Evolutionary conservation across 1,140 invertebrate genomes (phyloP), one percentile per base, ranked within the genome.

Genomic region (Heterodera schachtii): DNA sequence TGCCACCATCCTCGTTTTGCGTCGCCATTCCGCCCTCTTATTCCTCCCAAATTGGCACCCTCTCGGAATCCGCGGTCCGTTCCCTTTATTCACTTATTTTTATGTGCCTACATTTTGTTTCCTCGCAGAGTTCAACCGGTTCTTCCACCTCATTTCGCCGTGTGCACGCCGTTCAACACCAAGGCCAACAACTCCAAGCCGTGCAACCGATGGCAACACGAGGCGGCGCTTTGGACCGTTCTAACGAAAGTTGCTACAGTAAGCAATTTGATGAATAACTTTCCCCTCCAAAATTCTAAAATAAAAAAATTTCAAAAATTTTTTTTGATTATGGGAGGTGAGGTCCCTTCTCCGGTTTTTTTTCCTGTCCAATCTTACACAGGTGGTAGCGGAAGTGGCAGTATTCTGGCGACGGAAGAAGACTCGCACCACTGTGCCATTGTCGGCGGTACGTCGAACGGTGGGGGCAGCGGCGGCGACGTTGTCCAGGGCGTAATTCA

Each of bases 401-500:
- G 31, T 31, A 31, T 31, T 31, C 31, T 31, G 31, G 31, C 31
- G 31, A 31, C 31, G 31, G 31, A 31, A 31, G 31, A 31, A 31
- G 31, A 31, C 31, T 31, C 31, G 31, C 31, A 31, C 31, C 31
- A 31, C 31, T 31, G 44, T 78, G 49, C 60, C 19, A 78, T 57
- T 41, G 49, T 19, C 13, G 52, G 52, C 69, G 75, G 75, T 1
- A n/a, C 13, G 11, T 5, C 49, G 49, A 67, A 73, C 49, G 76
- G 57, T 9, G 57, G 41, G 41, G n/a, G 78, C 43, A 80, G 52
- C 74, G 47, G 78, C 19, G 43, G 79, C 43, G 79, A 80, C 41
- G 78, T 41, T 43, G 79, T 44, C 31, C 78, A 80, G 8, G 74
- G 77, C 41, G 76, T 78, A 31, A 69, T 80, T 80, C 78, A 80